Conservation (phyloP, 2,888 invertebrate genomes). For the Orthonychiurus folsomi region DNA sequence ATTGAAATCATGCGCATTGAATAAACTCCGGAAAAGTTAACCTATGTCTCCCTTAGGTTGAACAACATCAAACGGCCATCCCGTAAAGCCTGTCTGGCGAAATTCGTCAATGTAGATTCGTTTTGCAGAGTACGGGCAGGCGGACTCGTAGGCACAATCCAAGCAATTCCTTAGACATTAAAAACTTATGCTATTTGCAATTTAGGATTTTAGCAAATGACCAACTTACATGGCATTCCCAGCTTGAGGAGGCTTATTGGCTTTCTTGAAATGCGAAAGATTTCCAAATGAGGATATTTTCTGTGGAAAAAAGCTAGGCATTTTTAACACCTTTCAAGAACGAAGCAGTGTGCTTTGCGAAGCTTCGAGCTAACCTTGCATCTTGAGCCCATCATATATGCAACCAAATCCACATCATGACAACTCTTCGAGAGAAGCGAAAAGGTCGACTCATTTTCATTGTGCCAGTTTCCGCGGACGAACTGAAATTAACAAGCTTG, state of each 20-base stretch:
- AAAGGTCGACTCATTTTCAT: conserved; percentile 43
- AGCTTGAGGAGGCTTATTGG: conserved; percentile 45
- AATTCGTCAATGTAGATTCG: conserved; percentile 43
- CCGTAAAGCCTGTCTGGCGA: conserved; percentile 32
- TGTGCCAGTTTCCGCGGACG: conserved; percentile 46
- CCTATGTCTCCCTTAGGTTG: conserved; percentile 37
- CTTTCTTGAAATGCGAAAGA: conserved; percentile 41
- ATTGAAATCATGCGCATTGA: not conserved
- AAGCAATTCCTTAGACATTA: conserved; percentile 42
- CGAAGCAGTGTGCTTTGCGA: not conserved
- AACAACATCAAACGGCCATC: conserved; percentile 40
- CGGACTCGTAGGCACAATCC: conserved; percentile 44
- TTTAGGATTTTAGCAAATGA: not conserved
- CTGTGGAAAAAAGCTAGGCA: conserved; percentile 15
- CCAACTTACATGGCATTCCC: conserved; percentile 27
- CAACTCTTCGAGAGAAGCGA: conserved; percentile 46
- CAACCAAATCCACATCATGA: conserved; percentile 47
- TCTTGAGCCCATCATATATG: conserved; percentile 44
- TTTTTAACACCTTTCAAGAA: conserved; percentile 4
- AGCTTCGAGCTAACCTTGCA: conserved; percentile 31
- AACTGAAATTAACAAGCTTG: conserved; percentile 18
- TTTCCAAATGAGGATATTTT: conserved; percentile 38
- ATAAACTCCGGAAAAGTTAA: conserved; percentile 1
- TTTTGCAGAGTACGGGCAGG: conserved; percentile 47
- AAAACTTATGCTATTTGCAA: not conserved